phyloP scores from a whole-genome alignment of 30 jellyfish, hydroid and myxozoan genomes.

The Clytia hemisphaerica region DNA sequence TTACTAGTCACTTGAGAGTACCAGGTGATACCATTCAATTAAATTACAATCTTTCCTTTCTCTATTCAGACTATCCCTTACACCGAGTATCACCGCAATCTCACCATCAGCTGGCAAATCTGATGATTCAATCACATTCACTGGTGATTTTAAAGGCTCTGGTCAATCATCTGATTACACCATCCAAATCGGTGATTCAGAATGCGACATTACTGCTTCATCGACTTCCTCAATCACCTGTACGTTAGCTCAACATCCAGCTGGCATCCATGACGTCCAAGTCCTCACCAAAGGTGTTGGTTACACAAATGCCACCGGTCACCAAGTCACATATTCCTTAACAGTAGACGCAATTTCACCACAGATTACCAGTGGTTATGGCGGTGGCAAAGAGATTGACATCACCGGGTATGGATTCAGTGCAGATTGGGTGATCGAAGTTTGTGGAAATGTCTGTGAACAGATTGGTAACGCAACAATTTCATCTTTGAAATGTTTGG shows the following conservation, averaged over 20 bases:
- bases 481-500: too few relatives aligned
- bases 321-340: too few relatives aligned
- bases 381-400: conserved; percentile 75
- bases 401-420: conserved; percentile 72
- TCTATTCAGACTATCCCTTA: conserved; percentile 5
- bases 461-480: too few relatives aligned
- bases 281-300: conserved; percentile 51
- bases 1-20: too few relatives aligned
- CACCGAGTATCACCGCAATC: conserved; percentile 44
- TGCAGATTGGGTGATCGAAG: too few relatives aligned
- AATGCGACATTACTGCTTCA: conserved; percentile 34
- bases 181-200: conserved; percentile 42
- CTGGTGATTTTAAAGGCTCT: conserved; percentile 21
- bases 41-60: too few relatives aligned
- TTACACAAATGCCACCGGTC: conserved; percentile 16
- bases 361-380: conserved; percentile 68
- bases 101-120: conserved; percentile 37
- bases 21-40: too few relatives aligned
- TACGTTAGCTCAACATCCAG: conserved; percentile 50
- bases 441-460: too few relatives aligned
- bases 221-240: conserved; percentile 26
- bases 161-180: conserved; percentile 12
- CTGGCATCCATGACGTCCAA: conserved; percentile 54
- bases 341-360: too few relatives aligned
- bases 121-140: conserved; percentile 23